A percentile compares a stretch with the other conserved stretches of the same genome.
These are phyloP conservation scores for Cichladusa arquata DNA, from an alignment of 2,113 vertebrate species.

Conservation along the genomic window DNA sequence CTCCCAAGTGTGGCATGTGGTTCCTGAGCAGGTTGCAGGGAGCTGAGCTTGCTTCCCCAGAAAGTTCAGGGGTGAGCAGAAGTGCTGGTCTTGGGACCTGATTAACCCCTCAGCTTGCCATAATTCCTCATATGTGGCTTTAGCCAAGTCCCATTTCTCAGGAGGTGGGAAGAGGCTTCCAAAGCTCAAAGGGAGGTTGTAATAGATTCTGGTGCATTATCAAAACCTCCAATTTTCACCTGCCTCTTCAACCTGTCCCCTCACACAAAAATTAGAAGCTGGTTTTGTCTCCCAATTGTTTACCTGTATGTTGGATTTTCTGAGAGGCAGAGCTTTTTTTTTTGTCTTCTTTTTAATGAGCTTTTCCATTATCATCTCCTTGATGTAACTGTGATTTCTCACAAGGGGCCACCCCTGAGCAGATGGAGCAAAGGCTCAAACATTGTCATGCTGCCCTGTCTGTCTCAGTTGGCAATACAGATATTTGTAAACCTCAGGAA, in stretches of 20 bases:
- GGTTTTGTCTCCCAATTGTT: not conserved
- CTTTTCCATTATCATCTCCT: not conserved
- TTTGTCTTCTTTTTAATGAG: not conserved
- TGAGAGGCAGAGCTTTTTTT: not conserved
- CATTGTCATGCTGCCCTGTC: not conserved
- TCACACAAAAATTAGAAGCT: not conserved
- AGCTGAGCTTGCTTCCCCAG: not conserved
- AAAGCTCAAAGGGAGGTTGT: not conserved
- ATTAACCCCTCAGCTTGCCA: not conserved
- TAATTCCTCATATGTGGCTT: not conserved
- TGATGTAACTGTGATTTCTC: not conserved
- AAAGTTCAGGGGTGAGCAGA: not conserved
- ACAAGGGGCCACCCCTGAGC: not conserved
- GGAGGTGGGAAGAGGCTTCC: not conserved
- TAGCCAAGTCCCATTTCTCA: not conserved
- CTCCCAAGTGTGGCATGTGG: not conserved
- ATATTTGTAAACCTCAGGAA: not conserved
- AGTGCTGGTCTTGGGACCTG: not conserved
- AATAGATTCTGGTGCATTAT: not conserved
- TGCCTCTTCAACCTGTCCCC: not conserved
- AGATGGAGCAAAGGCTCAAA: not conserved
- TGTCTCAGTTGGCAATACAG: not conserved
- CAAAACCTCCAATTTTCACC: not conserved
- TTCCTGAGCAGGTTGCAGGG: not conserved
- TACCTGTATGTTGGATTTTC: not conserved